These are phyloP conservation scores for Eurystomus glaucurus DNA, from an alignment of 2,797 vertebrate genomes.

Conservation along the genomic window DNA sequence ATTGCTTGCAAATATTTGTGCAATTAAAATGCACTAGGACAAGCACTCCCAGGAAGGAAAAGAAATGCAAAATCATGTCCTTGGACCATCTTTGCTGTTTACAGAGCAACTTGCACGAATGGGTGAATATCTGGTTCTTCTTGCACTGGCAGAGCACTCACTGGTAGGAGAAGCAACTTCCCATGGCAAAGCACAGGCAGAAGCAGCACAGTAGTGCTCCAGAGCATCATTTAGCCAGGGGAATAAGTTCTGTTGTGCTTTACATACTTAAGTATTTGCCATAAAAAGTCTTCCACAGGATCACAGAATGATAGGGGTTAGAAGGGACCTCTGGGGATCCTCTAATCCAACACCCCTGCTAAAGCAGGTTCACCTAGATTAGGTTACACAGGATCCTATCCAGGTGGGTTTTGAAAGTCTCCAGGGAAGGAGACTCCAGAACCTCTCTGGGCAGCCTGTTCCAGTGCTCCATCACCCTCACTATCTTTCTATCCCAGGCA, in stretches of 20 bases:
- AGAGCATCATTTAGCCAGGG: neutral
- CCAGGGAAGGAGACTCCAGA: neutral
- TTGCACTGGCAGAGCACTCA: neutral
- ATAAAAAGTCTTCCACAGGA: neutral
- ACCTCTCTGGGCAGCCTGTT: neutral
- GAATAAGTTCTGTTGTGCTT: neutral
- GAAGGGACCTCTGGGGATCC: neutral
- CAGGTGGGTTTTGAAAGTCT: neutral
- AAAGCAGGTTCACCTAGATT: neutral
- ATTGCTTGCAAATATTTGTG: neutral
- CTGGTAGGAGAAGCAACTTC: neutral
- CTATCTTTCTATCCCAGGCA: constrained; percentile 75
- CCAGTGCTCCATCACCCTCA: neutral
- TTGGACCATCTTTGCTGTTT: neutral
- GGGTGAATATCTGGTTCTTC: neutral
- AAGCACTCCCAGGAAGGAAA: neutral
- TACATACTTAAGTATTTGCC: neutral
- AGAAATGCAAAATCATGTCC: neutral
- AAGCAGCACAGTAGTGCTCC: neutral
- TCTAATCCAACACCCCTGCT: neutral
- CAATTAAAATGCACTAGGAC: neutral
- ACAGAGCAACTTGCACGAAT: neutral
- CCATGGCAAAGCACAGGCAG: neutral
- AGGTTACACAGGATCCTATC: neutral
- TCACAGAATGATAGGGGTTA: neutral